Conservation (phyloP, 2,113 vertebrate species). For the Mus spicilegus region DNA sequence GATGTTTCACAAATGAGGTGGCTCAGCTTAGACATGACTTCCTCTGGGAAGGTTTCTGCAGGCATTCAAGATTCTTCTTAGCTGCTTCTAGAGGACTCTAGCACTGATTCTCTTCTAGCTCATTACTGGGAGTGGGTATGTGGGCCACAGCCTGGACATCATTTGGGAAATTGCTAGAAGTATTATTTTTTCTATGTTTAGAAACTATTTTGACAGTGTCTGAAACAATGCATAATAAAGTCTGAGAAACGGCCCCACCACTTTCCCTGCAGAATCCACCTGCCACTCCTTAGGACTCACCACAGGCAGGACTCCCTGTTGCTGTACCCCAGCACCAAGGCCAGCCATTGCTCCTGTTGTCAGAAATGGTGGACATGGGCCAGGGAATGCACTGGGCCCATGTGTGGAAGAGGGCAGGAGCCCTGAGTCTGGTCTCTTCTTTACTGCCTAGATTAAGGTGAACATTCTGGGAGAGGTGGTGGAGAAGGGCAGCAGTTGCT, state of each 20-base stretch:
- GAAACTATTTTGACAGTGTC: background rate
- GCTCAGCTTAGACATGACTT: background rate
- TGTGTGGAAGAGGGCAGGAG: background rate
- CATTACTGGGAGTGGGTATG: background rate
- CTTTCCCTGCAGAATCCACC: background rate
- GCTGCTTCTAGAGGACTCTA: background rate
- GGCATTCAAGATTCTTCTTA: background rate
- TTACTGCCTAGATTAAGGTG: slow-evolving; percentile 92
- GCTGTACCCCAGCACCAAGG: background rate
- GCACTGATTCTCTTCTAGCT: background rate
- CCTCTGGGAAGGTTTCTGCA: background rate
- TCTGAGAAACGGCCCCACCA: background rate
- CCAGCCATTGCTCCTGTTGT: accelerated
- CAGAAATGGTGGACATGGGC: background rate
- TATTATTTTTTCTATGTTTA: background rate
- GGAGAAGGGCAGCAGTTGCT: slow-evolving; percentile 93
- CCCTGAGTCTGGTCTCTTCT: background rate
- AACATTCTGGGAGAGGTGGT: slow-evolving; percentile 96
- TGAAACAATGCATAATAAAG: background rate
- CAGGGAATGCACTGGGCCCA: no score
- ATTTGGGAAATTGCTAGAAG: background rate
- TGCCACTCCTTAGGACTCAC: background rate
- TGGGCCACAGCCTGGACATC: background rate
- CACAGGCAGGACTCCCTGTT: no score
- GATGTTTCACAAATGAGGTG: background rate